Evolutionary conservation across 2,888 invertebrate species (phyloP).

Genomic region (Ormyrus pomaceus): DNA sequence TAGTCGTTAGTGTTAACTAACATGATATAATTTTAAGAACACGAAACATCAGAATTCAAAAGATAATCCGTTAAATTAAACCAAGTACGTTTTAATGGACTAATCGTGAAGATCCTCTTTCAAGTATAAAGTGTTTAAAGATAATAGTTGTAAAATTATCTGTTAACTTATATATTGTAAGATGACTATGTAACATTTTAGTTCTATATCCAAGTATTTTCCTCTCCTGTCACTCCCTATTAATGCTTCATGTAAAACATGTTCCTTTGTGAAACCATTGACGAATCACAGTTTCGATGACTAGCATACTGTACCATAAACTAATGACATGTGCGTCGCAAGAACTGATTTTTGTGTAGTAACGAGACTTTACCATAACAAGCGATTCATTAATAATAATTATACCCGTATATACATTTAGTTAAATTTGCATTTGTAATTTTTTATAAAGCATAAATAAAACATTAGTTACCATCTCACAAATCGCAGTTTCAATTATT

Average conservation of each 20-base stretch:
- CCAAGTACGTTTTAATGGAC: neutral
- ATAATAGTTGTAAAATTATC: slow-evolving; percentile 31
- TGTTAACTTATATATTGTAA: slow-evolving; percentile 15
- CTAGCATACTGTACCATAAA: slow-evolving; percentile 14
- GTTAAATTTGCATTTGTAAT: slow-evolving; percentile 48
- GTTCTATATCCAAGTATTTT: slow-evolving; percentile 36
- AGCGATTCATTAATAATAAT: slow-evolving; percentile 33
- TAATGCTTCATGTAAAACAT: slow-evolving; percentile 12
- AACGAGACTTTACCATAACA: slow-evolving; percentile 23
- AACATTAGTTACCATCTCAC: slow-evolving; percentile 52
- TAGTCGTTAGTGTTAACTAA: neutral
- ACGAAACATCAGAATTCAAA: neutral
- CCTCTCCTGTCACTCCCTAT: neutral
- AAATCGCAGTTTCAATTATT: slow-evolving; percentile 49
- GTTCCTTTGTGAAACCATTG: slow-evolving; percentile 8
- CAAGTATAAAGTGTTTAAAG: slow-evolving; percentile 19
- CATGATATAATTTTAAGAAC: neutral
- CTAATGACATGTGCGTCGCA: neutral
- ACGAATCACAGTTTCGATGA: slow-evolving; percentile 17
- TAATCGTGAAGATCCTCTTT: neutral
- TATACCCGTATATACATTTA: slow-evolving; percentile 19
- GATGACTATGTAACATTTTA: slow-evolving; percentile 18
- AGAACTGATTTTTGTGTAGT: slow-evolving; percentile 23
- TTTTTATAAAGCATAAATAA: slow-evolving; percentile 60
- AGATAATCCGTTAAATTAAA: slow-evolving; percentile 1